A percentile compares a stretch with the other conserved stretches of the same genome.
These are phyloP conservation scores for Poeciliopsis turneri DNA, from an alignment of 2,797 vertebrate species.

Conservation along the genomic window DNA sequence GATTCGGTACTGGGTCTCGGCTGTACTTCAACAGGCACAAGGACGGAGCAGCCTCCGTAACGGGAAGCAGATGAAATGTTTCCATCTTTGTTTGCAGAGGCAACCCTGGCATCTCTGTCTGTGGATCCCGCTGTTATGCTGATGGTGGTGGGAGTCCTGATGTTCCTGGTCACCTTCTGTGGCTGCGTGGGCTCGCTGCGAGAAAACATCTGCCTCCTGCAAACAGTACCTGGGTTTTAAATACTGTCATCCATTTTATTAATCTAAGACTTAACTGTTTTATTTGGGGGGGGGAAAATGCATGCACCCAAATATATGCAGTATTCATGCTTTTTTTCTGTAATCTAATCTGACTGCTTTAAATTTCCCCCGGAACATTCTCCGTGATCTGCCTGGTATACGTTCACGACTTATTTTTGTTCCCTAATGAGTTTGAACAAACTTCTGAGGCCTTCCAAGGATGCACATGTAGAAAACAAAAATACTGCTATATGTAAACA, in stretches of 20 bases:
- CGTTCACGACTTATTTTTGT: not conserved
- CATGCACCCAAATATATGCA: not conserved
- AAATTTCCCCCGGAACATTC: not conserved
- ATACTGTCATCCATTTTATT: not conserved
- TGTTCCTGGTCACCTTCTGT: conserved; percentile 96
- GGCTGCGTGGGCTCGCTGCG: conserved; percentile 93
- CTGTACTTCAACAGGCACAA: not conserved
- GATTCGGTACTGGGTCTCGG: not conserved
- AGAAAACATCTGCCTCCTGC: conserved; percentile 94
- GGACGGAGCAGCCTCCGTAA: not conserved
- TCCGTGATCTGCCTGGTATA: not conserved
- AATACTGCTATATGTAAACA: too few species aligned
- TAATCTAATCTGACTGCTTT: not conserved
- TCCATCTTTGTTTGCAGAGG: conserved; percentile 73
- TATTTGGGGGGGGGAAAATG: not conserved
- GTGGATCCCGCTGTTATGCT: conserved; percentile 91
- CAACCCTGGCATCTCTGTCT: conserved; percentile 84
- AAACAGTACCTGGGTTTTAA: conserved; percentile 78
- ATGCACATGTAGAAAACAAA: not conserved
- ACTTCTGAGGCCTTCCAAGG: not conserved
- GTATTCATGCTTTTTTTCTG: not conserved
- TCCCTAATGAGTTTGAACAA: not conserved
- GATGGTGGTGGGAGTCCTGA: conserved; percentile 86
- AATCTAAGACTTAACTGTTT: not conserved
- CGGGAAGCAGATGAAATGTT: not conserved